phyloP scores from a whole-genome alignment of 2,797 vertebrate genomes.

The Cirrhinus mrigala region DNA sequence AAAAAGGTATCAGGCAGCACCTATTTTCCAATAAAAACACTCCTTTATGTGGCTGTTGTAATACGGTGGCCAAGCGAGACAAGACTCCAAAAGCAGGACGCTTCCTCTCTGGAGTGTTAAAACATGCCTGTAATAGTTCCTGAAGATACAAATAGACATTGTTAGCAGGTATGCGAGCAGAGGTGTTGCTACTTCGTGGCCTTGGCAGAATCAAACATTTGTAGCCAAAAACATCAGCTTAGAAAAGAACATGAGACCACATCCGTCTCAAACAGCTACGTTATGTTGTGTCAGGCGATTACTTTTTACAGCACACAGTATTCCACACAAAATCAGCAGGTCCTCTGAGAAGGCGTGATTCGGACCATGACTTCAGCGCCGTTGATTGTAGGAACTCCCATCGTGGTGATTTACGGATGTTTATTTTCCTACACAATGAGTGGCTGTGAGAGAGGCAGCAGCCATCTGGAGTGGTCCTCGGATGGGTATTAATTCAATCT shows the following conservation, averaged over 20 bases:
- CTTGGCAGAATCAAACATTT: conserved; percentile 24
- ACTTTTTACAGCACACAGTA: conserved; percentile 20
- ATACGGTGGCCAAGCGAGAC: conserved; percentile 52
- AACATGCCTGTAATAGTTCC: conserved; percentile 38
- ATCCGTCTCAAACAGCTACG: conserved; percentile 41
- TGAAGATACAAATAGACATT: conserved; percentile 47
- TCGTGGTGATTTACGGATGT: conserved; percentile 60
- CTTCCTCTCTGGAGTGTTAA: conserved; percentile 55
- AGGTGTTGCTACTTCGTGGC: conserved; percentile 31
- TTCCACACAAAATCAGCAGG: conserved; percentile 43
- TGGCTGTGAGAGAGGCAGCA: conserved; percentile 49
- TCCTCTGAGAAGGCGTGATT: conserved; percentile 50
- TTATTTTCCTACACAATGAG: conserved; percentile 60
- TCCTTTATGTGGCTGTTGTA: conserved; percentile 60
- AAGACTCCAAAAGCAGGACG: conserved; percentile 61
- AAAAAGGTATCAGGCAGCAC: conserved; percentile 25
- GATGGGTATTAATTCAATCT: conserved; percentile 53
- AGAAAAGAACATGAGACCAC: conserved; percentile 31
- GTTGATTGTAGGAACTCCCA: conserved; percentile 48
- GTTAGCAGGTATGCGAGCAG: conserved; percentile 36
- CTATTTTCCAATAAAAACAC: conserved; percentile 63
- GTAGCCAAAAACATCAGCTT: conserved; percentile 25
- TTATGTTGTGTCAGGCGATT: conserved; percentile 51
- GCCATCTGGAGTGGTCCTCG: conserved; percentile 52
- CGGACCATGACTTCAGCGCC: conserved; percentile 39